phyloP scores from a whole-genome alignment of 2,113 vertebrate genomes.

The Lipophrys pholis region DNA sequence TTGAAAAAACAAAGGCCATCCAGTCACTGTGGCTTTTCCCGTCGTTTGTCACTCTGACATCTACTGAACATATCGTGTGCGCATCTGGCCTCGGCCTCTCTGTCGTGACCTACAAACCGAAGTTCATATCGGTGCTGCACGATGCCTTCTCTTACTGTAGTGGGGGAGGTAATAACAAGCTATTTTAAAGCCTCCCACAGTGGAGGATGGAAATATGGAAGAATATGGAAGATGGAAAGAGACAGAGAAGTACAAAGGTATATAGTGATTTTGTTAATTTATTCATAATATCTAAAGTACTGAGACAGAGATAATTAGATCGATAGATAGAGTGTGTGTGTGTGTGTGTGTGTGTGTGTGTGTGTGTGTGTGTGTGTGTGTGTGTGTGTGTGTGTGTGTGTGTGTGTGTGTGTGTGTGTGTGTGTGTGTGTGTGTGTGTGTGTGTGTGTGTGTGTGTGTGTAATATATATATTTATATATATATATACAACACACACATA shows the following conservation, averaged over 20 bases:
- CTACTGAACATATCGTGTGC: background rate
- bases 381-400: no score
- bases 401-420: no score
- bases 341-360: no score
- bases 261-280: no score
- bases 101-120: constrained; percentile 63
- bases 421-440: no score
- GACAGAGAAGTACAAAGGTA: no score
- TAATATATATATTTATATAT: no score
- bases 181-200: constrained; percentile 62
- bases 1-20: constrained; percentile 6
- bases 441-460: no score
- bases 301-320: background rate
- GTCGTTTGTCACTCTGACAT: constrained; percentile 4
- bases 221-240: constrained; percentile 1
- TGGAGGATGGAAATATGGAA: constrained; percentile 2
- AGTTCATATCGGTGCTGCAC: constrained; percentile 41
- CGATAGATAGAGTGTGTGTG: constrained; percentile 13
- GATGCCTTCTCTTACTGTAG: constrained; percentile 40
- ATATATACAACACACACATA: no score
- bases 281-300: no score
- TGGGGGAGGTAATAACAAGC: constrained; percentile 50
- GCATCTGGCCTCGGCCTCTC: constrained; percentile 31
- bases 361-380: no score
- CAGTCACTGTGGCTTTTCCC: constrained; percentile 11